A percentile compares a stretch with the other conserved stretches of the same genome.
phyloP scores from a whole-genome alignment of 2,113 vertebrate genomes.

The Eudyptes chrysolophus region DNA sequence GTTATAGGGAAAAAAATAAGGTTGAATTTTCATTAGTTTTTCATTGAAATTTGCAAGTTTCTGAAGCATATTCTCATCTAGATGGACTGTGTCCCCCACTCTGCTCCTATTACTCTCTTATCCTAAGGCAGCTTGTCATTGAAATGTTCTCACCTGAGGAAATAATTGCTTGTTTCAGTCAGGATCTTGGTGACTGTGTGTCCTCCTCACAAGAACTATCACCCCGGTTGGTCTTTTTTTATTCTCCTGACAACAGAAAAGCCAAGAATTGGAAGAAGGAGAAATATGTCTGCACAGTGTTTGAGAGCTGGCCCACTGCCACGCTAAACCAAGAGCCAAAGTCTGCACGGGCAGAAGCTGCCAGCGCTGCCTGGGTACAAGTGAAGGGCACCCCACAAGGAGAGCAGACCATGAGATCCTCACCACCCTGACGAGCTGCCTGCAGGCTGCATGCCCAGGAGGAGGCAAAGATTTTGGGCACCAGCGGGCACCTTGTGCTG shows the following conservation, averaged over 20 bases:
- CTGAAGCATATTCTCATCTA: neutral
- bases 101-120: neutral
- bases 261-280: neutral
- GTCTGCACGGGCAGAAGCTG: neutral
- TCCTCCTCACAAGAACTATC: neutral
- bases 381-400: neutral
- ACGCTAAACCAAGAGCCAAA: neutral
- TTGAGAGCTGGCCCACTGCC: neutral
- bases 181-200: neutral
- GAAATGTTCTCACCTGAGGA: neutral
- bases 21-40: slow-evolving; percentile 10
- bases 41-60: neutral
- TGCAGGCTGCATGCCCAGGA: neutral
- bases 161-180: neutral
- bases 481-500: neutral
- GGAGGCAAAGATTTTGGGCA: neutral
- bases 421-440: accelerated
- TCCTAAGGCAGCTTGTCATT: neutral
- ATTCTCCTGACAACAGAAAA: neutral
- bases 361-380: neutral
- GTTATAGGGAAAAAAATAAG: neutral
- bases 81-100: neutral
- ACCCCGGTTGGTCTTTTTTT: neutral
- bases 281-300: neutral
- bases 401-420: neutral